Evolutionary conservation across 92 coral and sea anemone species (phyloP).

Genomic region (Epizoanthus ramosus): DNA sequence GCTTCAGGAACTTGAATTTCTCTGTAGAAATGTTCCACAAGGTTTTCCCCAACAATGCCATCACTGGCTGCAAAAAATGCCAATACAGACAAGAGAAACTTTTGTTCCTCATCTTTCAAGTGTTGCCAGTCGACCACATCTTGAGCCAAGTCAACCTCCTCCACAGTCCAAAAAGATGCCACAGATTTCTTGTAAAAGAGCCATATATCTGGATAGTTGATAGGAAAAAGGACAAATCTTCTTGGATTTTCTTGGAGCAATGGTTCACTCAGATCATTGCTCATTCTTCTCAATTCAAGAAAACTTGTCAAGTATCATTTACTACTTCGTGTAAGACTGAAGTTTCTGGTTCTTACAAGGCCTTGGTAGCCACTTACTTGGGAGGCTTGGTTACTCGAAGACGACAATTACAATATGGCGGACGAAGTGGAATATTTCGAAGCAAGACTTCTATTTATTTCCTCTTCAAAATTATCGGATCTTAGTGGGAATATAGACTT

Average conservation of each 20-base stretch:
- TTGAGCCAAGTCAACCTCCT: conserved; percentile 73
- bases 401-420: conserved; percentile 48
- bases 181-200: conserved; percentile 75
- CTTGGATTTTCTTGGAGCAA: conserved; percentile 67
- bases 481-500: neutral
- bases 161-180: conserved; percentile 85
- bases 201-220: conserved; percentile 79
- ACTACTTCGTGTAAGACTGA: too few relatives aligned
- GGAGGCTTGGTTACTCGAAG: conserved; percentile 29
- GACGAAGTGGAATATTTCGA: conserved; percentile 29
- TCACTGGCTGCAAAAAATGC: conserved; percentile 88
- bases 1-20: conserved; percentile 86
- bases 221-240: conserved; percentile 73
- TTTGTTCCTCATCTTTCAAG: conserved; percentile 52
- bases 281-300: too few relatives aligned
- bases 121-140: conserved; percentile 65
- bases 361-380: conserved; percentile 9
- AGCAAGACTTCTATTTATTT: conserved; percentile 3
- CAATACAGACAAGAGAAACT: conserved; percentile 66
- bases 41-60: conserved; percentile 81
- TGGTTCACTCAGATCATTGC: conserved; percentile 50
- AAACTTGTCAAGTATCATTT: too few relatives aligned
- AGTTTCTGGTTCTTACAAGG: neutral
- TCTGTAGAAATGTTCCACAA: conserved; percentile 72
- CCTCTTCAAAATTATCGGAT: conserved; percentile 12